Conservation (phyloP, 1,140 invertebrate species). For the Chironomus striatipennis region DNA sequence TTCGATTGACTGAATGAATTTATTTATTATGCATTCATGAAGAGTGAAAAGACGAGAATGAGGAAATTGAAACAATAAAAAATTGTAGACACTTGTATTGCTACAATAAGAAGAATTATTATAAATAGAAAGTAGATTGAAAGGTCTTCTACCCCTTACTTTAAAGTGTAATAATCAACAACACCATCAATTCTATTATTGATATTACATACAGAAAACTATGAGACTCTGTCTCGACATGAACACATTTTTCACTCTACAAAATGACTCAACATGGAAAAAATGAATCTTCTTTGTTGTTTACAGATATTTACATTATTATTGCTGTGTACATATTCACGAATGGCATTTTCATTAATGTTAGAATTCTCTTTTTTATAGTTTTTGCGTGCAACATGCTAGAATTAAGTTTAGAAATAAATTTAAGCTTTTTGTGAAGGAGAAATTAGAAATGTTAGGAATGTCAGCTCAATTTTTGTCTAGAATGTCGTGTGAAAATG, state of each 20-base stretch:
- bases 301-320: no score
- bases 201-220: neutral
- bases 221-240: neutral
- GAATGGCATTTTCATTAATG: no score
- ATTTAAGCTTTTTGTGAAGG: no score
- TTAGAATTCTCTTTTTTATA: neutral
- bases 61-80: constrained; percentile 9
- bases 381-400: neutral
- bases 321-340: no score
- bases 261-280: no score
- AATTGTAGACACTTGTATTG: neutral
- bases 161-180: neutral
- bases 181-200: neutral
- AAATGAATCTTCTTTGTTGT: no score
- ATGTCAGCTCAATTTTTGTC: no score
- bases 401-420: neutral
- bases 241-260: neutral
- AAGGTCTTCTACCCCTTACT: neutral
- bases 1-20: neutral
- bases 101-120: neutral
- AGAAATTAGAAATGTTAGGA: no score
- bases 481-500: no score
- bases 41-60: neutral
- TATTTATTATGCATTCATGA: neutral
- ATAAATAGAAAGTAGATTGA: neutral